Conservation (phyloP, 2,888 invertebrate species). For the Drosophila prostipennis region DNA sequence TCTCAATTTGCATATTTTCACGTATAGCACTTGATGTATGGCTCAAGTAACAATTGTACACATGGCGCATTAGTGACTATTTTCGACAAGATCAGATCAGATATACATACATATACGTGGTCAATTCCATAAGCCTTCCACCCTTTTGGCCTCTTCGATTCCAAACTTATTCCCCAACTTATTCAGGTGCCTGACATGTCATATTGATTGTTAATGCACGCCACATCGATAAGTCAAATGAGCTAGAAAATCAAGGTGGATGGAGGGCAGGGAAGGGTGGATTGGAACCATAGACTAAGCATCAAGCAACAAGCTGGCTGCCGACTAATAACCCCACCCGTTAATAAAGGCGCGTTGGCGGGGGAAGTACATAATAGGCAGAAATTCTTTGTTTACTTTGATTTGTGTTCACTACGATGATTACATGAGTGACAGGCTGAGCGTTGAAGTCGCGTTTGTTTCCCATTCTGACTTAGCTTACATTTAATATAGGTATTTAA, state of each 20-base stretch:
- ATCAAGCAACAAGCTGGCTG: slow-evolving; percentile 39
- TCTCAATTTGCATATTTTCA: not conserved
- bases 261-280: not conserved
- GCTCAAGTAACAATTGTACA: not conserved
- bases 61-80: slow-evolving; percentile 35
- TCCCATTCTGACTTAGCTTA: not conserved
- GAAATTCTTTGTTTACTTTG: slow-evolving; percentile 34
- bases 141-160: not conserved
- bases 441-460: slow-evolving; percentile 7
- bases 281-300: slow-evolving; percentile 21
- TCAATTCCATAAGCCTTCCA: slow-evolving; percentile 3
- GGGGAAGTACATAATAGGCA: slow-evolving; percentile 2
- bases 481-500: not conserved
- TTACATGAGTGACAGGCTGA: slow-evolving; percentile 24
- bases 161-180: slow-evolving; percentile 5
- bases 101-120: slow-evolving; percentile 1
- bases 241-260: slow-evolving; percentile 1
- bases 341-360: slow-evolving; percentile 3
- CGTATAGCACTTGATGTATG: not conserved
- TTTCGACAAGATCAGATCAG: slow-evolving; percentile 27
- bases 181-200: slow-evolving; percentile 41
- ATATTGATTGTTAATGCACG: slow-evolving; percentile 74
- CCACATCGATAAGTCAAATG: slow-evolving; percentile 53
- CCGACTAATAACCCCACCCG: slow-evolving; percentile 22
- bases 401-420: slow-evolving; percentile 22